These are phyloP conservation scores for Simalia tracyae DNA, from an alignment of 2,797 vertebrate species.

Conservation along the genomic window DNA sequence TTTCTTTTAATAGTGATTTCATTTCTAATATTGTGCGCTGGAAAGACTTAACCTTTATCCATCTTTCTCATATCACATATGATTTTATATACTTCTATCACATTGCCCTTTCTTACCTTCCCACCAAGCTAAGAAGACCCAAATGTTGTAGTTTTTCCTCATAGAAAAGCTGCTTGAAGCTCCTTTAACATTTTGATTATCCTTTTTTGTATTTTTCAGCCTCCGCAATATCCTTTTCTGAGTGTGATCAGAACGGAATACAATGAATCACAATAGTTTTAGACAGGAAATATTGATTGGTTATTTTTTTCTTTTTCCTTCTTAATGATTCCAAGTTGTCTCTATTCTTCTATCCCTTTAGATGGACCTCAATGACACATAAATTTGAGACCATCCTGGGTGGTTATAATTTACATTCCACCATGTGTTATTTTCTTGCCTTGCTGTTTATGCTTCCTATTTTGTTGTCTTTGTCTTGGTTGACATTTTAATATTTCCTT, in stretches of 20 bases:
- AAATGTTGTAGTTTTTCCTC: background rate
- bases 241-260: background rate
- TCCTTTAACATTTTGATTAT: background rate
- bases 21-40: background rate
- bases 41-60: background rate
- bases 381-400: background rate
- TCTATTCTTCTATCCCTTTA: background rate
- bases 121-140: background rate
- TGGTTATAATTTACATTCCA: background rate
- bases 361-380: background rate
- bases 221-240: background rate
- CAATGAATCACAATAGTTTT: background rate
- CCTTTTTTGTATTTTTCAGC: background rate
- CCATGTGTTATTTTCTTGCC: background rate
- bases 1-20: background rate
- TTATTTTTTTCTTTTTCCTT: background rate
- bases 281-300: background rate
- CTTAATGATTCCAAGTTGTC: background rate
- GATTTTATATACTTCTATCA: background rate
- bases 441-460: background rate
- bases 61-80: background rate
- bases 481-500: background rate
- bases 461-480: background rate
- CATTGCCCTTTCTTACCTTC: background rate
- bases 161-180: background rate